phyloP scores from a whole-genome alignment of 1,140 invertebrate genomes.

The Neotoxoptera formosana region DNA sequence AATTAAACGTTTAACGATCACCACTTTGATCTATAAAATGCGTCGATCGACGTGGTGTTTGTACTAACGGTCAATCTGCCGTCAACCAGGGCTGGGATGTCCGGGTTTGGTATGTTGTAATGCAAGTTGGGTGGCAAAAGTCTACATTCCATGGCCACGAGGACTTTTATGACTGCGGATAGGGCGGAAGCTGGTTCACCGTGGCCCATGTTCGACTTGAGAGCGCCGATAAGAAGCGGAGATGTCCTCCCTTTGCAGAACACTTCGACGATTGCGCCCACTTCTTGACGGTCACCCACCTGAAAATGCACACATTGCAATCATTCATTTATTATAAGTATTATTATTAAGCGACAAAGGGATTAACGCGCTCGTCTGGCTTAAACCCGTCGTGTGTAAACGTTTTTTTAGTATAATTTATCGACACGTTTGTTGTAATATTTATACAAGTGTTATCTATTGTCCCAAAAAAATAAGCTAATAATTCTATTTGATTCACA shows the following conservation, averaged over 20 bases:
- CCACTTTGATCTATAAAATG: neutral
- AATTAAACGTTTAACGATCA: neutral
- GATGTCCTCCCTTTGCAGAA: conserved; percentile 64
- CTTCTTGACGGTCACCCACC: conserved; percentile 62
- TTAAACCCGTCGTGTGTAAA: neutral
- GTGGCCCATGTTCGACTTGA: conserved; percentile 80
- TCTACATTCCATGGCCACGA: conserved; percentile 59
- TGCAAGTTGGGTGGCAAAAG: conserved; percentile 67
- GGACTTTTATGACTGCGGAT: conserved; percentile 68
- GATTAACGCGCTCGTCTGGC: neutral
- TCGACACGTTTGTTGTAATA: too few species aligned
- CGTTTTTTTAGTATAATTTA: too few species aligned
- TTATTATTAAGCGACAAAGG: neutral
- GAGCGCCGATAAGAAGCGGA: conserved; percentile 74
- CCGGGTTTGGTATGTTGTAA: conserved; percentile 70
- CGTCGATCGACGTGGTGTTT: neutral
- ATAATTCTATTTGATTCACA: too few species aligned
- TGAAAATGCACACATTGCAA: neutral
- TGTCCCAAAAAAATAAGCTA: too few species aligned
- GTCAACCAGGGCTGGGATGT: conserved; percentile 70
- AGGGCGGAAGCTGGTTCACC: conserved; percentile 73
- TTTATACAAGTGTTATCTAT: too few species aligned
- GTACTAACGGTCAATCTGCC: conserved; percentile 67
- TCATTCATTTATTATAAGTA: neutral
- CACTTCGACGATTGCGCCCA: conserved; percentile 62